Evolutionary conservation across 2,888 invertebrate species (phyloP).

Genomic region (Epistrophe eligans): DNA sequence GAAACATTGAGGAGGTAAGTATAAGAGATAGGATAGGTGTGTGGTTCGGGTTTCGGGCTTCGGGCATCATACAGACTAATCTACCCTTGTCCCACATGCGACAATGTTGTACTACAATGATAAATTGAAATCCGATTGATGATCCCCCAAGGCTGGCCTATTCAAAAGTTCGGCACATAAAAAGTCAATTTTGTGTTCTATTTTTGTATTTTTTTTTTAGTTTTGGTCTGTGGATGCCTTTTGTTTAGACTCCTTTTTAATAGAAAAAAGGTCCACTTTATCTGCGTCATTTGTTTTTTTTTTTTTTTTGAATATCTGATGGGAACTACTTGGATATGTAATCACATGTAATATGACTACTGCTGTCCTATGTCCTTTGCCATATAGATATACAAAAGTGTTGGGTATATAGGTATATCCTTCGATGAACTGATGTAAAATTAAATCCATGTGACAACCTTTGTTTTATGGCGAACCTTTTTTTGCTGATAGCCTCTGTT

Average conservation of each 20-base stretch:
- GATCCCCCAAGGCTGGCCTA: slow-evolving; percentile 54
- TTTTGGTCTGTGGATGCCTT: slow-evolving; percentile 38
- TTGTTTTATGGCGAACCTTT: slow-evolving; percentile 61
- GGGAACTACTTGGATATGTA: slow-evolving; percentile 62
- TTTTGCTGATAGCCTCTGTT: neutral
- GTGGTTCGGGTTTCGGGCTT: slow-evolving; percentile 11
- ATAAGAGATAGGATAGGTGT: neutral
- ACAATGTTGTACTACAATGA: slow-evolving; percentile 45
- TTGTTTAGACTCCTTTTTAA: slow-evolving; percentile 50
- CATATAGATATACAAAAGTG: slow-evolving; percentile 17
- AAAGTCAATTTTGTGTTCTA: slow-evolving; percentile 57
- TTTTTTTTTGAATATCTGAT: slow-evolving; percentile 56
- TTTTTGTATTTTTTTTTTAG: neutral
- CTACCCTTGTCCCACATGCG: slow-evolving; percentile 63
- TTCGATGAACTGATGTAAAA: slow-evolving; percentile 54
- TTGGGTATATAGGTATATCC: slow-evolving; percentile 4
- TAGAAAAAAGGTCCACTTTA: slow-evolving; percentile 67
- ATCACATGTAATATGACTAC: slow-evolving; percentile 63
- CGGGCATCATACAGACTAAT: slow-evolving; percentile 38
- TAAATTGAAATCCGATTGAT: slow-evolving; percentile 75
- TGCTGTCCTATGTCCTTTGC: slow-evolving; percentile 45
- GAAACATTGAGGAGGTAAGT: slow-evolving; percentile 13
- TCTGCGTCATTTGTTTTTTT: slow-evolving; percentile 63
- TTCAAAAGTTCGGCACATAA: slow-evolving; percentile 68
- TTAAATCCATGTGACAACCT: slow-evolving; percentile 58